Base-by-base conservation (phyloP, 2,113 vertebrate species). In the Leucopternis melanops region DNA sequence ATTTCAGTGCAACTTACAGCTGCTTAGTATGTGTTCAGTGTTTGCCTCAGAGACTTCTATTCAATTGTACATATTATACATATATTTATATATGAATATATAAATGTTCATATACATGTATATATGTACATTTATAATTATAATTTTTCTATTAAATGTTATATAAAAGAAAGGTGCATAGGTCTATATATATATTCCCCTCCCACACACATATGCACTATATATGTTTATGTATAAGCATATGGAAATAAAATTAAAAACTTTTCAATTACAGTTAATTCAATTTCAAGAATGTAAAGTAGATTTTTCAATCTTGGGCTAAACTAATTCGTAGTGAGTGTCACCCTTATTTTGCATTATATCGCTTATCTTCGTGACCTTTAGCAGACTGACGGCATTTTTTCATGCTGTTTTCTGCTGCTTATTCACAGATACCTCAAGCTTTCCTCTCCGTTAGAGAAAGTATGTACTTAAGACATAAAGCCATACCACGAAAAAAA, bases 51-150 rank as follows among this genome's bases (percentile, higher is more conserved):
- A 72, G 36, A 47, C 5, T 75, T 72, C 8, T 57, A 4, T 69
- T 82, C 0, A 0, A 26, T 21, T 16, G 1, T 52, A 63, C 7
- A 63, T 11, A 55, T 87, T 73, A n/a, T 72, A 55, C 4, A 16
- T 29, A 6, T 38, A 20, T 81, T 62, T 73, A 62, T 36, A 70
- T 62, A 78, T 45, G 2, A 27, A 62, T 62, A 47, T 54, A 54
- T 52, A 52, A 16, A 52, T 29, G 16, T 29, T 29, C 52, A 54
- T 27, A 29, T 54, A 6, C 15, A 54, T 36, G 5, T 57, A 18
- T 69, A 10, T 45, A 38, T 32, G 9, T 47, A 16, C 7, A 55
- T 70, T 91, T 58, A 61, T 49, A 62, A 44, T 66, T 34, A 49
- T 13, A 16, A 65, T 57, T 71, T 52, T 52, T 47, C n/a, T 61